Evolutionary conservation across 1,140 invertebrate genomes (phyloP).

Genomic region (Neodiprion virginianus): DNA sequence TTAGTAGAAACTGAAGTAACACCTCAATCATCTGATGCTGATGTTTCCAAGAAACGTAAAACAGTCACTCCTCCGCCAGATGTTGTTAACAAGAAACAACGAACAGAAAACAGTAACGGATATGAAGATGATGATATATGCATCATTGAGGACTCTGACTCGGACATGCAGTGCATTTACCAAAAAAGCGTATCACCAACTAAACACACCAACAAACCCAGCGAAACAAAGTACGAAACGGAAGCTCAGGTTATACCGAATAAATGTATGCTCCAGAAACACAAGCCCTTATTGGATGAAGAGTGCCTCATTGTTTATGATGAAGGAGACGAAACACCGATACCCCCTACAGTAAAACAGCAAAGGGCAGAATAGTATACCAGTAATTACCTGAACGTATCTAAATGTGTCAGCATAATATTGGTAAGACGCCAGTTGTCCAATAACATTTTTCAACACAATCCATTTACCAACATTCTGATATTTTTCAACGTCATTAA

Average conservation of each 20-base stretch:
- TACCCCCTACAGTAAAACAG: background rate
- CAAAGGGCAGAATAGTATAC: background rate
- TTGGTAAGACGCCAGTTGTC: background rate
- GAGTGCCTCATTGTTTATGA: constrained; percentile 31
- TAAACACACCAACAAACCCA: background rate
- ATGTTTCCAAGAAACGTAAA: constrained; percentile 44
- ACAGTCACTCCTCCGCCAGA: constrained; percentile 34
- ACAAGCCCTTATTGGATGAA: constrained; percentile 13
- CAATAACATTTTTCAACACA: background rate
- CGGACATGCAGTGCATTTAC: background rate
- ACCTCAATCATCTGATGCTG: constrained; percentile 17
- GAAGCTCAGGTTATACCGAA: background rate
- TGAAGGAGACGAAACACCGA: constrained; percentile 16
- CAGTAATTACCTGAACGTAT: too few relatives aligned
- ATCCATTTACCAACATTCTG: too few relatives aligned
- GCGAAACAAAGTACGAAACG: background rate
- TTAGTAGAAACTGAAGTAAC: constrained; percentile 35
- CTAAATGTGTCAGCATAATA: background rate
- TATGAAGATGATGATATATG: constrained; percentile 53
- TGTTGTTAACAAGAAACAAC: constrained; percentile 34
- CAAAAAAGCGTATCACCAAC: background rate
- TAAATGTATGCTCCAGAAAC: background rate
- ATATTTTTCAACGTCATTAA: too few relatives aligned
- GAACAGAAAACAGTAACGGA: constrained; percentile 35
- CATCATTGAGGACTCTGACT: constrained; percentile 45